Percentiles rank a stretch among this genome's conserved stretches.
These are phyloP conservation scores for Electrona antarctica DNA, from an alignment of 2,113 vertebrate genomes.

Conservation along the genomic window DNA sequence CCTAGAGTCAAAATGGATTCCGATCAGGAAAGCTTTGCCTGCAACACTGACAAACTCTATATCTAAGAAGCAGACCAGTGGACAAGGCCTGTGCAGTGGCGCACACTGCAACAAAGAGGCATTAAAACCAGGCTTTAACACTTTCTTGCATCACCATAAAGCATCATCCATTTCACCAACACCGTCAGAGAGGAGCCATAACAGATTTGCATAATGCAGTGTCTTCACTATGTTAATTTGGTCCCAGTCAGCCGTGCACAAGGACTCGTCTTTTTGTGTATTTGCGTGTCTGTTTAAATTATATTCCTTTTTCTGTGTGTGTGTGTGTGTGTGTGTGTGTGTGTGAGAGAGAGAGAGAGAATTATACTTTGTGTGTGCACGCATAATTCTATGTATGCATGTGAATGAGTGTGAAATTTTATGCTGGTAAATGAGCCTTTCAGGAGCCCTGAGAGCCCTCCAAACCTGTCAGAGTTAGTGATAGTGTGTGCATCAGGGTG, in stretches of 20 bases:
- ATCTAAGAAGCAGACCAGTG: constrained; percentile 19
- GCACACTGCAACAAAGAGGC: constrained; percentile 47
- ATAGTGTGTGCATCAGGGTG: background rate
- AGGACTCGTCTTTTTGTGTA: constrained; percentile 15
- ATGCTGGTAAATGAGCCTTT: constrained; percentile 64
- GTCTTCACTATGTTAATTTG: constrained; percentile 71
- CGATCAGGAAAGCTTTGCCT: constrained; percentile 36
- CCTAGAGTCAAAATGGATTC: constrained; percentile 30
- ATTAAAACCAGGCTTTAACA: constrained; percentile 65
- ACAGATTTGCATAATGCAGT: constrained; percentile 75
- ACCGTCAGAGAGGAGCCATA: constrained; percentile 62
- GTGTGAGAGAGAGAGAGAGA: background rate
- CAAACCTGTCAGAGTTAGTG: constrained; percentile 25
- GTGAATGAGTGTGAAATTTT: constrained; percentile 53
- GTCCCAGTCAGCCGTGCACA: constrained; percentile 31
- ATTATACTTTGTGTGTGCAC: background rate
- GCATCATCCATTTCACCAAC: constrained; percentile 70
- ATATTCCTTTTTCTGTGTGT: background rate
- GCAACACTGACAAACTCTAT: constrained; percentile 18
- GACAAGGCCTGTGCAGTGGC: constrained; percentile 1
- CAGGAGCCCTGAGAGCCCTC: constrained; percentile 55
- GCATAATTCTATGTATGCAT: constrained; percentile 31
- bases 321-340: background rate
- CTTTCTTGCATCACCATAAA: constrained; percentile 73
- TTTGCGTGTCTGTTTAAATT: background rate